A percentile compares a stretch with the other conserved stretches of the same genome.
Evolutionary conservation across 2,113 vertebrate genomes (phyloP).

Genomic region (Empidonax alnorum): DNA sequence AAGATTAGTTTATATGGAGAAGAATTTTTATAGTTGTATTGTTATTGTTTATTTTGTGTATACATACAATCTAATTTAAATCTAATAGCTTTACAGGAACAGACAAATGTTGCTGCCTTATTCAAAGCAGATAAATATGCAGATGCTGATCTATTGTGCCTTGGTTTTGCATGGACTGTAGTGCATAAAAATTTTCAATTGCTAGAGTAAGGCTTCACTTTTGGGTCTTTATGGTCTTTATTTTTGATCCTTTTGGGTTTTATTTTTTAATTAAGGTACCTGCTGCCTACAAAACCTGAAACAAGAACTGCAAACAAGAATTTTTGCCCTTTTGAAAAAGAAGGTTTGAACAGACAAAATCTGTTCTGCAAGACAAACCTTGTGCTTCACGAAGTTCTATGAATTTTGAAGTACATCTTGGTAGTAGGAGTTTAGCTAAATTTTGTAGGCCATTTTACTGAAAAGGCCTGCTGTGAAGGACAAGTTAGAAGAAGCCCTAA

Average conservation of each 20-base stretch:
- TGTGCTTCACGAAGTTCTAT: background rate
- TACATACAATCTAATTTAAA: background rate
- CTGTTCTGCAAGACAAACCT: background rate
- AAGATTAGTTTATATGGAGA: background rate
- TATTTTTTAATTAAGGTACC: background rate
- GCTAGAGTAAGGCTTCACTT: background rate
- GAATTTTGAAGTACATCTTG: background rate
- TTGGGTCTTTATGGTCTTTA: background rate
- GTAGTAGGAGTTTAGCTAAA: background rate
- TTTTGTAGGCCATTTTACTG: background rate
- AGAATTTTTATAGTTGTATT: background rate
- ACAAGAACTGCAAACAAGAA: background rate
- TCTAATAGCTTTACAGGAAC: background rate
- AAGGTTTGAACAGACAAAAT: background rate
- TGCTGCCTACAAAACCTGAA: background rate
- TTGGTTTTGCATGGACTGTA: background rate
- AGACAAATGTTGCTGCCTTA: background rate
- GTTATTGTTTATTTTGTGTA: background rate
- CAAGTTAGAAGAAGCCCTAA: background rate
- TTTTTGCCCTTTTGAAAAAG: background rate
- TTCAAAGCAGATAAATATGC: background rate
- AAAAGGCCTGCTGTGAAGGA: background rate
- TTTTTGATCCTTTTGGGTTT: background rate
- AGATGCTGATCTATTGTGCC: rapidly evolving
- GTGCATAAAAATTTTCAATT: background rate